A percentile compares a stretch with the other conserved stretches of the same genome.
phyloP scores from a whole-genome alignment of 2,797 vertebrate genomes.

The Premnoplex brunnescens region DNA sequence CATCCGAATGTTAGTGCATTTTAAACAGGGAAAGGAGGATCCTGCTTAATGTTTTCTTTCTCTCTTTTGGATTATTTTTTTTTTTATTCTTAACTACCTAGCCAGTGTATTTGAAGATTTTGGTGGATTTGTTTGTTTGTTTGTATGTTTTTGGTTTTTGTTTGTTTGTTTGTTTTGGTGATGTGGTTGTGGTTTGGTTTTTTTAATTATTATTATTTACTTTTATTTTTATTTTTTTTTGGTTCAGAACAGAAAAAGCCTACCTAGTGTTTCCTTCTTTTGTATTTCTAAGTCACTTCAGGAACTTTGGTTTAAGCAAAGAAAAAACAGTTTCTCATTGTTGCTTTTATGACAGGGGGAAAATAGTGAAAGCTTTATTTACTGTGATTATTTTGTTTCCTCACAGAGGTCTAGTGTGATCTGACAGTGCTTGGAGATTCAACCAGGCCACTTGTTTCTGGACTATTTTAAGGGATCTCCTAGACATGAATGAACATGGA shows the following conservation, averaged over 20 bases:
- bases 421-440: background rate
- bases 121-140: no score
- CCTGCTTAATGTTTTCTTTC: background rate
- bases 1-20: constrained; percentile 14
- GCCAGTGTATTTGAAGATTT: background rate
- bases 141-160: no score
- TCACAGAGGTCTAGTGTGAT: background rate
- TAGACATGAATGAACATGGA: background rate
- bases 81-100: background rate
- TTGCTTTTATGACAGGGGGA: background rate
- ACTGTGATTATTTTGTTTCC: background rate
- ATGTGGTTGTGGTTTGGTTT: no score
- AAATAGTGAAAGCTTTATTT: background rate
- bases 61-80: background rate
- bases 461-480: background rate
- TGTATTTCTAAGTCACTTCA: background rate
- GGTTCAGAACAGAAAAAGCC: background rate
- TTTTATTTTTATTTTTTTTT: background rate
- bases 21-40: constrained; percentile 36
- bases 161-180: background rate
- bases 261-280: background rate
- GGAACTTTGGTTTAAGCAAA: background rate
- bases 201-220: no score
- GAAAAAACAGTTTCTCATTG: background rate
- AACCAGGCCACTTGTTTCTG: background rate